phyloP scores from a whole-genome alignment of 2,113 vertebrate genomes.

The Gracilinanus agilis region DNA sequence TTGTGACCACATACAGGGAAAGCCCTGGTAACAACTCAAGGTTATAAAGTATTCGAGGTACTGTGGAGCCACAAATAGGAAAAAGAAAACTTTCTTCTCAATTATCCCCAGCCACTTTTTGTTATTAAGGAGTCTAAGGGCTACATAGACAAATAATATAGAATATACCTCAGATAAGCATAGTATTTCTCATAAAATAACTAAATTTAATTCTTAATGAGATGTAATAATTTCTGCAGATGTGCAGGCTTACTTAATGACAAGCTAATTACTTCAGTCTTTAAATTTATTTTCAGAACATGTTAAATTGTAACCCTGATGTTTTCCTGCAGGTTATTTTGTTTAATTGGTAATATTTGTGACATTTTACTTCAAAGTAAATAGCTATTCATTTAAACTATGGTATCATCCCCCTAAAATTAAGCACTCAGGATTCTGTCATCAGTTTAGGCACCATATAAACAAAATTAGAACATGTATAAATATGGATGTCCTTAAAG shows the following conservation, averaged over 20 bases:
- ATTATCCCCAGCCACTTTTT: background rate
- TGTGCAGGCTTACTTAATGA: conserved; percentile 69
- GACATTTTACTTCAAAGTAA: conserved; percentile 62
- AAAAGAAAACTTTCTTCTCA: background rate
- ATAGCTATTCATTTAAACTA: conserved; percentile 69
- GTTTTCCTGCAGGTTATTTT: conserved; percentile 70
- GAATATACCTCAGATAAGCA: conserved; percentile 39
- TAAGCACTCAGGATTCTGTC: conserved; percentile 5
- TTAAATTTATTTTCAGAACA: conserved; percentile 75
- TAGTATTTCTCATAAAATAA: conserved; percentile 50
- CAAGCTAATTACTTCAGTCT: conserved; percentile 81
- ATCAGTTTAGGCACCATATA: conserved; percentile 38
- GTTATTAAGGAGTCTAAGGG: background rate
- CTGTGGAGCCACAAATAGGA: background rate
- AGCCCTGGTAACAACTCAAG: background rate
- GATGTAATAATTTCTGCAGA: conserved; percentile 63
- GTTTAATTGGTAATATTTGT: conserved; percentile 69
- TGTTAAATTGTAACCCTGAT: conserved; percentile 81
- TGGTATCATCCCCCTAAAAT: conserved; percentile 55
- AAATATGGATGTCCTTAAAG: background rate
- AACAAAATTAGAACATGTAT: background rate
- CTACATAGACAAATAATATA: conserved; percentile 1
- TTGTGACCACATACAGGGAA: background rate
- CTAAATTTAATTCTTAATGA: conserved; percentile 69
- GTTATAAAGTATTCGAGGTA: background rate